Conservation (phyloP, 2,113 vertebrate genomes). For the Eublepharis macularius region DNA sequence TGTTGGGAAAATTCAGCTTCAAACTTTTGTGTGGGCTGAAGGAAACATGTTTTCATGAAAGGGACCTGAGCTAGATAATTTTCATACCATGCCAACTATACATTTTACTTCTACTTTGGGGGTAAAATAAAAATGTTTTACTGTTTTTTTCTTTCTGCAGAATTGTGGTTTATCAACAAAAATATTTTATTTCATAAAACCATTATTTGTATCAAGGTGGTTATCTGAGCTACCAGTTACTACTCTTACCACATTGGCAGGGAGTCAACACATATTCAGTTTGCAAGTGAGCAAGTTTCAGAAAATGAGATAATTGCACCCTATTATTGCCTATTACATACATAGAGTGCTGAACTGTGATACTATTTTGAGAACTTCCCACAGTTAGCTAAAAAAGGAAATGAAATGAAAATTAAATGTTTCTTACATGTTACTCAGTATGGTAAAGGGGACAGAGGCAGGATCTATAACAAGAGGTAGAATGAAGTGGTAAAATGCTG, state of each 20-base stretch:
- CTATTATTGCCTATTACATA: background rate
- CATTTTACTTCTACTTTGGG: background rate
- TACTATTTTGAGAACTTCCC: conserved; percentile 25
- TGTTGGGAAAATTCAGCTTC: background rate
- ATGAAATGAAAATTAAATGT: background rate
- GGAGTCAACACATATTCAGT: background rate
- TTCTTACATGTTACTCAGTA: too few relatives aligned
- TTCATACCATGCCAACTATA: background rate
- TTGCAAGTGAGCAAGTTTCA: conserved; percentile 46
- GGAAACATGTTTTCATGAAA: background rate
- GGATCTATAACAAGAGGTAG: background rate
- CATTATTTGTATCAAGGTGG: background rate
- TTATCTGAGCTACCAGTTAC: conserved; percentile 29
- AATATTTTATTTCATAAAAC: background rate
- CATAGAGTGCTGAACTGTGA: background rate
- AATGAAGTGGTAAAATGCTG: background rate
- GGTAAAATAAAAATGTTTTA: background rate
- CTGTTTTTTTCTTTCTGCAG: background rate
- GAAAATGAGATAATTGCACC: conserved; percentile 53
- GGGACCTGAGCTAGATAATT: background rate
- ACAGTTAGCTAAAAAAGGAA: background rate
- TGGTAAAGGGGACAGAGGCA: background rate
- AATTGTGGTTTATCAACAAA: conserved; percentile 30
- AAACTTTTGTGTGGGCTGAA: background rate
- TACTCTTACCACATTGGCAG: conserved; percentile 23